Percentiles rank a stretch among this genome's conserved stretches.
Conservation (phyloP, 2,888 invertebrate genomes). For the Ornithoptera priamus region DNA sequence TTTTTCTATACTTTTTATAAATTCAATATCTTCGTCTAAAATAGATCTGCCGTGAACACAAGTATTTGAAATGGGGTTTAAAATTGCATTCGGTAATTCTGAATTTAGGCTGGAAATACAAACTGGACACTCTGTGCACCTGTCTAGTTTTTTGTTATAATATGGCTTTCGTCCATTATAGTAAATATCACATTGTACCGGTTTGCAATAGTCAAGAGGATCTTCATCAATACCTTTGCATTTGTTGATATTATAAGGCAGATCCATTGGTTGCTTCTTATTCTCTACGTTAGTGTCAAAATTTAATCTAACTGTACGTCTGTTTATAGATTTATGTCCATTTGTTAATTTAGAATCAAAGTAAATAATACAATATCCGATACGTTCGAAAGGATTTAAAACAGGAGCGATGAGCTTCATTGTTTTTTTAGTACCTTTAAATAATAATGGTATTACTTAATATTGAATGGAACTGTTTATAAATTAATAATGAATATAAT, state of each 20-base stretch:
- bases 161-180: constrained; percentile 58
- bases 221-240: constrained; percentile 58
- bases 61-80: constrained; percentile 52
- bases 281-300: constrained; percentile 56
- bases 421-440: constrained; percentile 49
- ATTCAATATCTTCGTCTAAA: constrained; percentile 48
- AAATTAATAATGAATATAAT: too few relatives aligned
- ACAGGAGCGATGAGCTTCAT: constrained; percentile 58
- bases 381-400: constrained; percentile 51
- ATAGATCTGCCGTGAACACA: constrained; percentile 47
- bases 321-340: constrained; percentile 41
- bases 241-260: constrained; percentile 36
- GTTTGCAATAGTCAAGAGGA: constrained; percentile 58
- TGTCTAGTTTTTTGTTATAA: constrained; percentile 45
- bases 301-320: constrained; percentile 52
- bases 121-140: constrained; percentile 47
- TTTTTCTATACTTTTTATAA: constrained; percentile 44
- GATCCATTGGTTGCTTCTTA: constrained; percentile 31
- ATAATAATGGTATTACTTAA: neutral
- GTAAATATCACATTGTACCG: constrained; percentile 60
- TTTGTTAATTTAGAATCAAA: constrained; percentile 52
- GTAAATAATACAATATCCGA: constrained; percentile 56
- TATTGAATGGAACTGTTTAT: too few relatives aligned
- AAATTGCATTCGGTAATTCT: constrained; percentile 44
- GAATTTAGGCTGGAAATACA: constrained; percentile 42